These are phyloP conservation scores for Itoplectis maculator DNA, from an alignment of 2,888 invertebrate genomes.

Conservation along the genomic window DNA sequence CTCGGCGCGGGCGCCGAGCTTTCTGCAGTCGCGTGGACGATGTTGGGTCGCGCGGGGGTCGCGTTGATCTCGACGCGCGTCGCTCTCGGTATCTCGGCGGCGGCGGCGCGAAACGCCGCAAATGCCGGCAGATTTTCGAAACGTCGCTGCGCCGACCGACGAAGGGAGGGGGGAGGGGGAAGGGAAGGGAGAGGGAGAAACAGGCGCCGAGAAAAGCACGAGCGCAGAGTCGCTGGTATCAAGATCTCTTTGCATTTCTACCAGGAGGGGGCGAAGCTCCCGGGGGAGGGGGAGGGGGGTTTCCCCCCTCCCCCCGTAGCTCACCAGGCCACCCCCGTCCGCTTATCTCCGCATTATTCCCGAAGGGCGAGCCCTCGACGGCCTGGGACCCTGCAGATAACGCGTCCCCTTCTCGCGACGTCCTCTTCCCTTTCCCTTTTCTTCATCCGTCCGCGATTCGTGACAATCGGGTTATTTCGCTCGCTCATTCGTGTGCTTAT, in stretches of 20 bases:
- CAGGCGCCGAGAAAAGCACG: slow-evolving; percentile 26
- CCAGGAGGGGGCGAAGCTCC: slow-evolving; percentile 74
- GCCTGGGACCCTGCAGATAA: slow-evolving; percentile 83
- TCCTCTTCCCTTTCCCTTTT: slow-evolving; percentile 27
- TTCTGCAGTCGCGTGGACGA: slow-evolving; percentile 21
- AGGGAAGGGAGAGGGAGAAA: neutral
- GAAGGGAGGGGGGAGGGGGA: neutral
- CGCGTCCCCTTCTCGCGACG: slow-evolving; percentile 75
- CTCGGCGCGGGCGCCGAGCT: neutral
- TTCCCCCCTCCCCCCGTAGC: slow-evolving; percentile 72
- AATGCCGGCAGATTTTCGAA: slow-evolving; percentile 70
- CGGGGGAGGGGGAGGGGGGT: slow-evolving; percentile 70
- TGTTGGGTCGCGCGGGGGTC: slow-evolving; percentile 30
- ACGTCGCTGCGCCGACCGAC: slow-evolving; percentile 13
- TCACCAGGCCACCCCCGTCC: slow-evolving; percentile 63
- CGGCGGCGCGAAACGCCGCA: slow-evolving; percentile 51
- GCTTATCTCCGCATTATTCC: slow-evolving; percentile 84
- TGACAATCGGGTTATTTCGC: slow-evolving; percentile 23
- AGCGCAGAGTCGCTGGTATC: slow-evolving; percentile 79
- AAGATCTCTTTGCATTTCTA: slow-evolving; percentile 84
- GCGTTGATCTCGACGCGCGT: slow-evolving; percentile 41
- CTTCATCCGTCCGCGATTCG: slow-evolving; percentile 1
- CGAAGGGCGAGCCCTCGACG: slow-evolving; percentile 83
- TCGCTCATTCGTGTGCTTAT: slow-evolving; percentile 6
- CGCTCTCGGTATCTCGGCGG: slow-evolving; percentile 36